Conservation (phyloP, 2,797 vertebrate genomes). For the Discoglossus pictus region DNA sequence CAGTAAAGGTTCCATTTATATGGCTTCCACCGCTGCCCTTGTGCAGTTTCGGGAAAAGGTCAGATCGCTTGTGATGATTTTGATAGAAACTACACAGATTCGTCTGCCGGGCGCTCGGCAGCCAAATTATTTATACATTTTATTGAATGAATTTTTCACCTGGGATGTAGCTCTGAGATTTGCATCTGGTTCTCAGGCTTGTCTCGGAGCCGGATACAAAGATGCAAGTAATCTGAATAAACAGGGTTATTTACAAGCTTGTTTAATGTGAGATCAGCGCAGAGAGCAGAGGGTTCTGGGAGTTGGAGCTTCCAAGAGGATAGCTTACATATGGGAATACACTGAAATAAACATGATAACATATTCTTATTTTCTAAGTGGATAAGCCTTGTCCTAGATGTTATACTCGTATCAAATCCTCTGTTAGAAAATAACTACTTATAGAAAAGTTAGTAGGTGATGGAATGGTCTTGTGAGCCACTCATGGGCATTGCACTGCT, state of each 20-base stretch:
- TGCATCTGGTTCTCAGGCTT: slow-evolving; percentile 28
- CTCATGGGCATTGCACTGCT: no score
- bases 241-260: slow-evolving; percentile 20
- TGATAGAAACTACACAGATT: slow-evolving; percentile 16
- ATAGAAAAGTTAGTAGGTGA: no score
- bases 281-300: no score
- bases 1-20: slow-evolving; percentile 3
- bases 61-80: slow-evolving; percentile 24
- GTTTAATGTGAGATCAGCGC: no score
- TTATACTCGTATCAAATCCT: no score
- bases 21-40: slow-evolving; percentile 1
- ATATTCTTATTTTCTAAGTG: no score
- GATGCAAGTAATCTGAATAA: slow-evolving; percentile 25
- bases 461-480: no score
- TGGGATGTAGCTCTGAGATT: slow-evolving; percentile 28
- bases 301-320: no score
- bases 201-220: slow-evolving; percentile 12
- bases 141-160: slow-evolving; percentile 18
- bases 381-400: no score
- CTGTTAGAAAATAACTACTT: no score
- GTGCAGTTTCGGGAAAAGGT: slow-evolving; percentile 38
- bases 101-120: slow-evolving; percentile 16
- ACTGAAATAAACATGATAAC: no score
- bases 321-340: no score
- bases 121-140: slow-evolving; percentile 42